Evolutionary conservation across 2,888 invertebrate genomes (phyloP).

Genomic region (Chloroclysta siterata): DNA sequence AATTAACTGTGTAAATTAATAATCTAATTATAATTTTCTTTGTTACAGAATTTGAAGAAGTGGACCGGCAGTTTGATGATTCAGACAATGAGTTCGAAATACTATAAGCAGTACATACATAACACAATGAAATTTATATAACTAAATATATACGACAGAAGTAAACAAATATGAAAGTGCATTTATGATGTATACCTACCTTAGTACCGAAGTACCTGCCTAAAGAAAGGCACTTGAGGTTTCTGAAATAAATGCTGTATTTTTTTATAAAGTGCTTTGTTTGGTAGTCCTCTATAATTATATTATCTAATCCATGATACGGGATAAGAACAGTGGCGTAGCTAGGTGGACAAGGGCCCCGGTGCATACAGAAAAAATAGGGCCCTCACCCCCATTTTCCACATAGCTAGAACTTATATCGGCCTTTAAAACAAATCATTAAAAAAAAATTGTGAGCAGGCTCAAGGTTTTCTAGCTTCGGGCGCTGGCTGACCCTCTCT

Average conservation of each 20-base stretch:
- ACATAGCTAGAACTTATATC: too few relatives aligned
- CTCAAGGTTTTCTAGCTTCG: too few relatives aligned
- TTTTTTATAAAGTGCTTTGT: constrained; percentile 29
- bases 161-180: background rate
- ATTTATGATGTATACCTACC: constrained; percentile 35
- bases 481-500: too few relatives aligned
- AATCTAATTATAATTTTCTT: constrained; percentile 35
- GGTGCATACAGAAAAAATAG: too few relatives aligned
- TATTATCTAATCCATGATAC: too few relatives aligned
- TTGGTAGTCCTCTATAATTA: constrained; percentile 5
- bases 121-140: constrained; percentile 9
- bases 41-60: constrained; percentile 86
- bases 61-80: constrained; percentile 87
- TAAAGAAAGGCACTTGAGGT: constrained; percentile 5
- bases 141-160: constrained; percentile 1
- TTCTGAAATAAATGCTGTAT: constrained; percentile 39
- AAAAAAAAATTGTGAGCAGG: too few relatives aligned
- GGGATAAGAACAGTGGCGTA: too few relatives aligned
- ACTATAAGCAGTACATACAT: constrained; percentile 79
- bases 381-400: too few relatives aligned
- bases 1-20: too few relatives aligned
- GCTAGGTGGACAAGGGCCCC: too few relatives aligned
- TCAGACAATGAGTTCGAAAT: constrained; percentile 94
- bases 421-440: too few relatives aligned
- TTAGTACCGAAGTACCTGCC: constrained; percentile 10